phyloP scores from a whole-genome alignment of 2,888 invertebrate genomes.

The Caradrina clavipalpis region DNA sequence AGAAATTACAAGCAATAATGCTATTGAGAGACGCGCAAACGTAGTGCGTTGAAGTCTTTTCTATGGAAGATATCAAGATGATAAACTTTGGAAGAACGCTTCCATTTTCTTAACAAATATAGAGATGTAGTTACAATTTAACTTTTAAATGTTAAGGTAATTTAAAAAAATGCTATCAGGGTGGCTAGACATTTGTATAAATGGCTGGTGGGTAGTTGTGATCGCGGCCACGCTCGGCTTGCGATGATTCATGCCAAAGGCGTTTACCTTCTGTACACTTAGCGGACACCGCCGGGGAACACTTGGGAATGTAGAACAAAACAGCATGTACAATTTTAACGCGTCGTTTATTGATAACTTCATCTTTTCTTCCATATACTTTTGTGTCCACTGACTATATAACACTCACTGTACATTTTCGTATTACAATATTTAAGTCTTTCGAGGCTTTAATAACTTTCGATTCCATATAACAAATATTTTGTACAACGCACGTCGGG shows the following conservation, averaged over 20 bases:
- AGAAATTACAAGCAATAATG: slow-evolving; percentile 16
- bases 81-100: slow-evolving; percentile 7
- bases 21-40: slow-evolving; percentile 1
- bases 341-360: slow-evolving; percentile 90
- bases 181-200: slow-evolving; percentile 6
- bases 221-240: slow-evolving; percentile 33
- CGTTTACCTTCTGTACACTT: slow-evolving; percentile 21
- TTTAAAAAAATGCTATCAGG: background rate
- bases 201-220: slow-evolving; percentile 46
- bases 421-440: slow-evolving; percentile 91
- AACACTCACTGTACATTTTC: slow-evolving; percentile 91
- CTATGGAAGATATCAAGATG: slow-evolving; percentile 43
- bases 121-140: background rate
- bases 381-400: slow-evolving; percentile 91
- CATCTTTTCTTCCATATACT: slow-evolving; percentile 89
- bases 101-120: background rate
- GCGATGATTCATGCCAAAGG: slow-evolving; percentile 46
- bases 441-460: slow-evolving; percentile 89
- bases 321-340: slow-evolving; percentile 88
- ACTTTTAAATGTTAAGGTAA: background rate
- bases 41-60: slow-evolving; percentile 75
- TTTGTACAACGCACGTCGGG: slow-evolving; percentile 90
- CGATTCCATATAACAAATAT: slow-evolving; percentile 90
- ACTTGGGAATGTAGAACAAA: slow-evolving; percentile 82
- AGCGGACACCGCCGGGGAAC: slow-evolving; percentile 52